These are phyloP conservation scores for Grantiella picta DNA, from an alignment of 2,113 vertebrate species.

Conservation along the genomic window DNA sequence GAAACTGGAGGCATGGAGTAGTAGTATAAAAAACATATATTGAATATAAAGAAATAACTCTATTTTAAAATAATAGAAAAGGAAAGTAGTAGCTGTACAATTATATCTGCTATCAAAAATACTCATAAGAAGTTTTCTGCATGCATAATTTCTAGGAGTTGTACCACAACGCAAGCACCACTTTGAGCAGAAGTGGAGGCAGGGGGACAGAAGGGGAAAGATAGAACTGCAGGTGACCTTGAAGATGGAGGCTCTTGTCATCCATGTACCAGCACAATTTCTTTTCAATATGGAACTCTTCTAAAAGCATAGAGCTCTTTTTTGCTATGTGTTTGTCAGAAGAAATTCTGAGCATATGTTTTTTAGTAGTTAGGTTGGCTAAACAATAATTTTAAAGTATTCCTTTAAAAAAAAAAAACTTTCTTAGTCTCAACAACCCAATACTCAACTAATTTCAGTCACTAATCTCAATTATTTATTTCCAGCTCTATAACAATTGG, in stretches of 20 bases:
- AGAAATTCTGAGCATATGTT: background rate
- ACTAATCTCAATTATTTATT: slow-evolving; percentile 31
- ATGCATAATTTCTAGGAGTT: background rate
- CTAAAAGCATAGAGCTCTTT: background rate
- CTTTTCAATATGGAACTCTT: background rate
- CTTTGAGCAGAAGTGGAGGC: background rate
- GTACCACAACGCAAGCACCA: background rate
- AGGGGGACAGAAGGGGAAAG: background rate
- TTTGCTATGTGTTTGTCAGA: background rate
- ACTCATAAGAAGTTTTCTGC: background rate
- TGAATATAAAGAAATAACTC: background rate
- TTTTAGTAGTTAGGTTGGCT: background rate
- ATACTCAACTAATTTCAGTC: background rate
- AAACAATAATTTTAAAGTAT: background rate
- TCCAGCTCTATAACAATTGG: slow-evolving; percentile 25
- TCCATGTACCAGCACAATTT: background rate
- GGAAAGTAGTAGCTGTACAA: background rate
- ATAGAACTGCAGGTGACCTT: background rate
- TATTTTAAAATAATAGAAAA: background rate
- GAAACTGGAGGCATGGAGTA: background rate
- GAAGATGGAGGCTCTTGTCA: background rate
- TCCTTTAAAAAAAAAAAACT: background rate
- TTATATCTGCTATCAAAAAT: background rate
- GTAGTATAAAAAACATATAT: background rate
- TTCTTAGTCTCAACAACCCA: background rate